Conservation (phyloP, 2,113 vertebrate genomes). For the Phocoena sinus region DNA sequence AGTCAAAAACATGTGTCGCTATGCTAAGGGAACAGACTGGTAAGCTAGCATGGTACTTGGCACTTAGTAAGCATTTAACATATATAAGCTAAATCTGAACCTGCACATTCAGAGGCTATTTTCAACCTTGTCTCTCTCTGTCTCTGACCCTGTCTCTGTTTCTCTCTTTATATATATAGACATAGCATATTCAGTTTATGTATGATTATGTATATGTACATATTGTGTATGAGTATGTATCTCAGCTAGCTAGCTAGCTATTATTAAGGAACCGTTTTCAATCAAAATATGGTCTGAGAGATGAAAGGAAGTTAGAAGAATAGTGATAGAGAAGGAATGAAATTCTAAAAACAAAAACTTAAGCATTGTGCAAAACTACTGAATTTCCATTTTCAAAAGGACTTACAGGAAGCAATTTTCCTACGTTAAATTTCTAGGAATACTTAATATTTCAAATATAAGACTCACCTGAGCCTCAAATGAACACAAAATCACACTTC, state of each 20-base stretch:
- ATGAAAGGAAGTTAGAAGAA: background rate
- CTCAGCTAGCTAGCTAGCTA: background rate
- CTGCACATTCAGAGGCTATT: background rate
- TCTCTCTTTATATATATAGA: accelerated
- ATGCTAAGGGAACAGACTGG: no score
- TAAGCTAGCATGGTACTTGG: no score
- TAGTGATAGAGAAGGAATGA: background rate
- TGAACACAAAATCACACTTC: slow-evolving; percentile 21
- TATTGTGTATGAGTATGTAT: background rate
- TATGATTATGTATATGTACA: no score
- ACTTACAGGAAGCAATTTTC: background rate
- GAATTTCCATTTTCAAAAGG: background rate
- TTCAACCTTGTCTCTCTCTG: background rate
- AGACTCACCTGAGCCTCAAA: background rate
- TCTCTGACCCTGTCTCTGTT: no score
- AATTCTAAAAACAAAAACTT: background rate
- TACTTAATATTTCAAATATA: background rate
- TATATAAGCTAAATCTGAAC: background rate
- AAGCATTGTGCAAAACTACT: background rate
- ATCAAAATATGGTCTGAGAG: background rate
- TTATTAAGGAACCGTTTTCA: background rate
- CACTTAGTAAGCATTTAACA: background rate
- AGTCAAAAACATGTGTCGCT: no score
- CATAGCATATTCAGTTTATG: background rate
- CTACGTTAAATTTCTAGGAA: background rate